phyloP scores from a whole-genome alignment of 2,113 vertebrate genomes.

The Emydura subglobosa region DNA sequence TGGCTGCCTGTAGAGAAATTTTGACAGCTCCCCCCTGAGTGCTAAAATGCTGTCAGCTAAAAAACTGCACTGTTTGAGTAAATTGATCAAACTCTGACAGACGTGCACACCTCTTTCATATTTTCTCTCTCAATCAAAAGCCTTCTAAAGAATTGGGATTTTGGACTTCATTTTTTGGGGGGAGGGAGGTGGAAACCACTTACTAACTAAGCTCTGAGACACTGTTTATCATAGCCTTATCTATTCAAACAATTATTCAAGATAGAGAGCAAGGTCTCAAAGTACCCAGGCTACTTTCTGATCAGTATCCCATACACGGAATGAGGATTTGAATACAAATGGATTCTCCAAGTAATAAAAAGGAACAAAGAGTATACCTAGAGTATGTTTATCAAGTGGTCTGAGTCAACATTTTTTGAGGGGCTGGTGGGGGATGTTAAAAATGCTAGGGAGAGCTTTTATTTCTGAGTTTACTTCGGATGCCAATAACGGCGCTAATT shows the following conservation, averaged over 20 bases:
- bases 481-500: neutral
- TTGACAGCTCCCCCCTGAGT: slow-evolving; percentile 75
- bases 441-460: neutral
- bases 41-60: slow-evolving; percentile 72
- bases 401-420: neutral
- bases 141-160: slow-evolving; percentile 42
- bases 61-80: slow-evolving; percentile 63
- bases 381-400: neutral
- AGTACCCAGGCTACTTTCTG: neutral
- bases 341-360: neutral
- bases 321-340: neutral
- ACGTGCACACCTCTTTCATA: slow-evolving; percentile 54
- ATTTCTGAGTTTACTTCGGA: neutral
- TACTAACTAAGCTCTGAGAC: neutral
- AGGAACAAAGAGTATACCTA: neutral
- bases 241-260: neutral
- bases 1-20: slow-evolving; percentile 68
- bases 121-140: slow-evolving; percentile 68
- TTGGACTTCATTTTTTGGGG: neutral
- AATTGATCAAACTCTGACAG: slow-evolving; percentile 73
- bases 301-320: fast-evolving
- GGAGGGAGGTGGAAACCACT: neutral
- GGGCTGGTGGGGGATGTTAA: neutral
- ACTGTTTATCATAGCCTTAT: neutral
- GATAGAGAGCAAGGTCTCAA: neutral